Evolutionary conservation across 2,797 vertebrate genomes (phyloP).

Genomic region (Sebastes kiyomatsui): DNA sequence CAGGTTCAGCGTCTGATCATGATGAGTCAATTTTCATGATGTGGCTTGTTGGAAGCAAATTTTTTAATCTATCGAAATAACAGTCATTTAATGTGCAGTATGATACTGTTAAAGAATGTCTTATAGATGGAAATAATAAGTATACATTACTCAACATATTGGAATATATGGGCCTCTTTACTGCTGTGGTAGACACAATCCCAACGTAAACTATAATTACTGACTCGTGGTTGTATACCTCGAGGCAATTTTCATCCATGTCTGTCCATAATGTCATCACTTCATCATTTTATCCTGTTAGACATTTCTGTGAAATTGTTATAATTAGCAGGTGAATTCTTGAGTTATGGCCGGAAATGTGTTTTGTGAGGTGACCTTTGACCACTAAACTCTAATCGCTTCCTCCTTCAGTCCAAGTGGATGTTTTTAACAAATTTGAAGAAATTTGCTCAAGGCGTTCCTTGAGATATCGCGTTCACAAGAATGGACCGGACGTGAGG

Average conservation of each 20-base stretch:
- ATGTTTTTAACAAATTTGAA: too few species aligned
- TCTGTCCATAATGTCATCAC: too few species aligned
- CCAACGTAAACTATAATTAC: not conserved
- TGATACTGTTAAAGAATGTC: not conserved
- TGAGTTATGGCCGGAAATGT: not conserved
- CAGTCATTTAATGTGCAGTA: not conserved
- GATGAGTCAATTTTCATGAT: slow-evolving; percentile 40
- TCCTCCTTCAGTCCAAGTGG: not conserved
- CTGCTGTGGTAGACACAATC: not conserved
- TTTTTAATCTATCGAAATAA: not conserved
- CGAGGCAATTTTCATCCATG: too few species aligned
- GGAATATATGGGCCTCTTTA: not conserved
- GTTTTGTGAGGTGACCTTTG: not conserved
- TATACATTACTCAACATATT: not conserved
- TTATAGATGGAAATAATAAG: not conserved
- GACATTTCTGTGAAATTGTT: not conserved
- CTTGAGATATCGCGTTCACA: too few species aligned
- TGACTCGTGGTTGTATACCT: not conserved
- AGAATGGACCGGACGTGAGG: too few species aligned
- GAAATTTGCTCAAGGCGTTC: too few species aligned
- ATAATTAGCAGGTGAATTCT: not conserved
- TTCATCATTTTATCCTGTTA: too few species aligned
- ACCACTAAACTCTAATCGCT: not conserved
- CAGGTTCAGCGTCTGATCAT: slow-evolving; percentile 1
- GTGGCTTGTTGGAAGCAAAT: slow-evolving; percentile 13